These are phyloP conservation scores for Lacerta viridis DNA, from an alignment of 2,797 vertebrate species.

Conservation along the genomic window DNA sequence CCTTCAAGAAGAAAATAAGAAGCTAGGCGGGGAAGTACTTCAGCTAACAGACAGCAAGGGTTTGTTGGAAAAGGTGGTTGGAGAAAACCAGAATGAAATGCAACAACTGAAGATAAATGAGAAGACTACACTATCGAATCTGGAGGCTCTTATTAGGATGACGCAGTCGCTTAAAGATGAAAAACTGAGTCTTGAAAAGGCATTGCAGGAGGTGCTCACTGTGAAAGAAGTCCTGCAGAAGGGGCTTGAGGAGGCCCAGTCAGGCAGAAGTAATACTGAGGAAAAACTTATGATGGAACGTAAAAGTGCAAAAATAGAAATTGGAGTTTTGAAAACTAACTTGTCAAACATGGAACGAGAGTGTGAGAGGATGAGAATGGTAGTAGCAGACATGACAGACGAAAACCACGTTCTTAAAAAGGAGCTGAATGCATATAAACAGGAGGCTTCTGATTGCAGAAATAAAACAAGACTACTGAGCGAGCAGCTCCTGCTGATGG, in stretches of 20 bases:
- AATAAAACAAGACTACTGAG: slow-evolving; percentile 61
- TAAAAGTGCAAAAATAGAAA: slow-evolving; percentile 67
- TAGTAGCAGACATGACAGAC: slow-evolving; percentile 64
- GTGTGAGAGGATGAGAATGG: slow-evolving; percentile 63
- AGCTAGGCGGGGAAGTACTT: slow-evolving; percentile 46
- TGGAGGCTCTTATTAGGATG: slow-evolving; percentile 58
- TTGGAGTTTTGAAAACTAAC: slow-evolving; percentile 62
- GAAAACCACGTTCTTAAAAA: slow-evolving; percentile 77
- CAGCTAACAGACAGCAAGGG: slow-evolving; percentile 63
- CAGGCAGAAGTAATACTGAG: slow-evolving; percentile 45
- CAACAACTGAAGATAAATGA: slow-evolving; percentile 67
- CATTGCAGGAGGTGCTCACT: slow-evolving; percentile 54
- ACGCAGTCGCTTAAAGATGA: slow-evolving; percentile 65
- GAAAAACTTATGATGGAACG: slow-evolving; percentile 67
- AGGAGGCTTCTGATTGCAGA: slow-evolving; percentile 65
- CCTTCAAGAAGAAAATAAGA: slow-evolving; percentile 66
- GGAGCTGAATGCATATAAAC: slow-evolving; percentile 69
- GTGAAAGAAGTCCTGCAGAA: slow-evolving; percentile 62
- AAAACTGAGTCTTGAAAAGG: slow-evolving; percentile 63
- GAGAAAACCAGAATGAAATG: slow-evolving; percentile 56
- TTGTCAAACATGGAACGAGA: slow-evolving; percentile 64
- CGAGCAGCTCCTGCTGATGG: slow-evolving; percentile 68
- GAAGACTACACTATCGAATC: slow-evolving; percentile 46
- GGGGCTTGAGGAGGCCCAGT: slow-evolving; percentile 56
- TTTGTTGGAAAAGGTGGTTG: slow-evolving; percentile 62